These are phyloP conservation scores for Climacteris rufus DNA, from an alignment of 2,113 vertebrate species.

Conservation along the genomic window DNA sequence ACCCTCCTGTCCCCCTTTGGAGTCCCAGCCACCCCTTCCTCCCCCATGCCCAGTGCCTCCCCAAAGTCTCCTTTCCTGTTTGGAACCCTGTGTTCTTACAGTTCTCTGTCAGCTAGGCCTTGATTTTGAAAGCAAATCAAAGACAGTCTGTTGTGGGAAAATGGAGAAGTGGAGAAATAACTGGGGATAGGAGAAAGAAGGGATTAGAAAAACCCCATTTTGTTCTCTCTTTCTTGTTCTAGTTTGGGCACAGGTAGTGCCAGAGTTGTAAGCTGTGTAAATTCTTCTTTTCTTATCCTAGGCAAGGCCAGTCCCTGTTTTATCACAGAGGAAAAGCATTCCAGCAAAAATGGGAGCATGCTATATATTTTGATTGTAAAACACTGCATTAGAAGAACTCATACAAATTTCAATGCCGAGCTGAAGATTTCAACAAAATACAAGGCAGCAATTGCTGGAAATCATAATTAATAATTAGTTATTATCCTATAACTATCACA, in stretches of 20 bases:
- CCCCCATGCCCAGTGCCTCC: neutral
- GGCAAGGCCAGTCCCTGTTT: neutral
- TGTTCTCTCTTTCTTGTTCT: neutral
- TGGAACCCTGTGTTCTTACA: neutral
- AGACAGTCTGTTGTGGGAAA: neutral
- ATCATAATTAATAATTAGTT: conserved; percentile 58
- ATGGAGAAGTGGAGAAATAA: neutral
- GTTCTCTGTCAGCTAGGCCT: neutral
- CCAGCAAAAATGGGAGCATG: neutral
- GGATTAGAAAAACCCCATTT: neutral
- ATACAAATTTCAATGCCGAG: neutral
- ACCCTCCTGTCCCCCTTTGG: neutral
- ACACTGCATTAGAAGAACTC: conserved; percentile 11
- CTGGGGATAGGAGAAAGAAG: neutral
- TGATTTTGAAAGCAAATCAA: conserved; percentile 13
- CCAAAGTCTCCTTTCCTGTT: neutral
- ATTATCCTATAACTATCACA: conserved; percentile 46
- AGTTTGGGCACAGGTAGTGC: neutral
- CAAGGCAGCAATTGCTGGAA: conserved; percentile 2
- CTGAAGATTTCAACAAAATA: conserved; percentile 8
- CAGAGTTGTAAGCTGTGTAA: neutral
- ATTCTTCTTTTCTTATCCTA: neutral
- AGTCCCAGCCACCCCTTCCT: neutral
- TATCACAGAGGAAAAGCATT: neutral
- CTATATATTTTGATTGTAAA: conserved; percentile 9